These are phyloP conservation scores for Cyphomyrus plagiostoma DNA, from an alignment of 2,113 vertebrate species.

Conservation along the genomic window DNA sequence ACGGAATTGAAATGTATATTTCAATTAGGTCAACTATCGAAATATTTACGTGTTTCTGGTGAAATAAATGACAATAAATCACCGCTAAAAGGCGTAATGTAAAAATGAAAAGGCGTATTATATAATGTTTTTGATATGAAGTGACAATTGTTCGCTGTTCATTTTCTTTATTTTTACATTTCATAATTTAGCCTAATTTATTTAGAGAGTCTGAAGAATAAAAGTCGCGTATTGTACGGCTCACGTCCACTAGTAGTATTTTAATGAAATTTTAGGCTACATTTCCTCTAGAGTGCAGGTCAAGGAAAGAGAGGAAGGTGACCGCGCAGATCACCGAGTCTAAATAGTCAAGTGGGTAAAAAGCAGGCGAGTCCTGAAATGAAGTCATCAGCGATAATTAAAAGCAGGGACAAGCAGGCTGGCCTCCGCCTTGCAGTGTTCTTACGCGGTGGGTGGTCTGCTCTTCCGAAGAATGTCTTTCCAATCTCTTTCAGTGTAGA, in stretches of 20 bases:
- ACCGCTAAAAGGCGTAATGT: not conserved
- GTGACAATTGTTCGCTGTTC: not conserved
- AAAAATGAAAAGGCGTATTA: not conserved
- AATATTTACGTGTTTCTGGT: not conserved
- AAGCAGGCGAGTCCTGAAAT: slow-evolving; percentile 34
- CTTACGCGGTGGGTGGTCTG: slow-evolving; percentile 83
- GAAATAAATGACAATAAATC: not conserved
- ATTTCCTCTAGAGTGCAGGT: not conserved
- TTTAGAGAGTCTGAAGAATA: not conserved
- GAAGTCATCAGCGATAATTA: slow-evolving; percentile 73
- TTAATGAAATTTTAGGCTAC: not conserved
- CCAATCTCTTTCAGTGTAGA: slow-evolving; percentile 50
- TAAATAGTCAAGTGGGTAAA: slow-evolving; percentile 25
- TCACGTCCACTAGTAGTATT: not conserved
- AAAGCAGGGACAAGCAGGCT: slow-evolving; percentile 66
- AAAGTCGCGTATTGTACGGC: not conserved
- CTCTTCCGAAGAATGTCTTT: slow-evolving; percentile 67
- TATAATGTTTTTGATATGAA: not conserved
- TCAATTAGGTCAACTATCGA: not conserved
- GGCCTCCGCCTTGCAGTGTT: slow-evolving; percentile 56
- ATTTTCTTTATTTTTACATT: not conserved
- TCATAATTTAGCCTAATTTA: not conserved
- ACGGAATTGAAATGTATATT: not conserved
- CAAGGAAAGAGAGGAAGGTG: not conserved
- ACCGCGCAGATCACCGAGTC: not conserved